Conservation (phyloP, 2,888 invertebrate genomes). For the Tinea trinotella region DNA sequence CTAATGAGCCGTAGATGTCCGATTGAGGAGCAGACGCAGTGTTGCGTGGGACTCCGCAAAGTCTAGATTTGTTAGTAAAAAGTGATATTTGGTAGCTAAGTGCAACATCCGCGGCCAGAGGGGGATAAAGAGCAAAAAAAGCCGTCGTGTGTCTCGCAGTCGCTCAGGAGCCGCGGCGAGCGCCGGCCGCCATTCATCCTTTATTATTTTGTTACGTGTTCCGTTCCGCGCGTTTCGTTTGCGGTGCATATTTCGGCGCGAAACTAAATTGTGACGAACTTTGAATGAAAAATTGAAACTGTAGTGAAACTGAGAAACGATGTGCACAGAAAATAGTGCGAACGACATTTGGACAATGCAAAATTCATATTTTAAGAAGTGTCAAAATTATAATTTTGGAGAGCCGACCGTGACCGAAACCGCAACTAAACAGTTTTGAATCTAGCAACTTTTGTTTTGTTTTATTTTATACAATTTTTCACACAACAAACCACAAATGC, state of each 20-base stretch:
- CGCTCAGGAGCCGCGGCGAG: constrained; percentile 56
- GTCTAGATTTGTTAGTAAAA: constrained; percentile 13
- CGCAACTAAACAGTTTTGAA: constrained; percentile 66
- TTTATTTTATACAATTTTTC: constrained; percentile 21
- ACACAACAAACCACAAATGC: constrained; percentile 20
- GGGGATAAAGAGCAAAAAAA: constrained; percentile 54
- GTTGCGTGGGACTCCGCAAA: constrained; percentile 19
- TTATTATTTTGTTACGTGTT: constrained; percentile 63
- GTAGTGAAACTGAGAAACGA: constrained; percentile 43
- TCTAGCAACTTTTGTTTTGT: constrained; percentile 43
- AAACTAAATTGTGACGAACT: constrained; percentile 63
- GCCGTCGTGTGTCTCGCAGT: constrained; percentile 42
- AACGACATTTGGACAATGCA: constrained; percentile 39
- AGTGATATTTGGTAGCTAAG: not conserved
- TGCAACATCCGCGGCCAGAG: constrained; percentile 48
- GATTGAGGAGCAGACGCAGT: too few species aligned
- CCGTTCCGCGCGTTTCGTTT: constrained; percentile 67
- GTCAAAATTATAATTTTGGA: constrained; percentile 21
- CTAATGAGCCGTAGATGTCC: not conserved
- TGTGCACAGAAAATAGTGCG: constrained; percentile 13
- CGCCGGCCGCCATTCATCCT: constrained; percentile 59
- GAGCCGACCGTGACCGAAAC: constrained; percentile 28
- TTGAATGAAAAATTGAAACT: constrained; percentile 34
- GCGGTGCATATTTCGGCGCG: constrained; percentile 57
- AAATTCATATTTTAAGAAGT: constrained; percentile 22